A percentile compares a stretch with the other conserved stretches of the same genome.
Conservation (phyloP, 2,113 vertebrate species). For the Paramormyrops kingsleyae region DNA sequence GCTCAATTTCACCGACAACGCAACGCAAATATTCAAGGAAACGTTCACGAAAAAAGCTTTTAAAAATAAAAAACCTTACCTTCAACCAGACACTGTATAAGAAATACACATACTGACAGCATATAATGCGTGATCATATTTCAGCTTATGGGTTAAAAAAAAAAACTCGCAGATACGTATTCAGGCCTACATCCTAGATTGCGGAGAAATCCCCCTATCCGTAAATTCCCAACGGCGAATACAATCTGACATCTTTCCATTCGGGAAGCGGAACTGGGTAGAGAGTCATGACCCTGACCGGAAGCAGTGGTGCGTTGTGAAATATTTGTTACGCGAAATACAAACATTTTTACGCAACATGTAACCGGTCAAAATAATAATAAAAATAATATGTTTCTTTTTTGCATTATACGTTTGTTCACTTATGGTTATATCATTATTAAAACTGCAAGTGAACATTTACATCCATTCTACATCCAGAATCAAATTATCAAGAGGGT, state of each 20-base stretch:
- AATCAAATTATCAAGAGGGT: neutral
- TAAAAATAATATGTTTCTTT: neutral
- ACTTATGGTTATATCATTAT: neutral
- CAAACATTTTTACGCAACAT: neutral
- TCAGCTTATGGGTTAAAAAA: neutral
- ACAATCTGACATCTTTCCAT: neutral
- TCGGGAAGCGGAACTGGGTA: neutral
- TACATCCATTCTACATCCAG: neutral
- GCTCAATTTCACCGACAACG: neutral
- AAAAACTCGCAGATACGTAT: neutral
- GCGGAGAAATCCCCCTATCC: neutral
- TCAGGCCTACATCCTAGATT: neutral
- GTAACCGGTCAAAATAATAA: neutral
- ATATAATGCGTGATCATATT: neutral
- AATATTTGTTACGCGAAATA: neutral
- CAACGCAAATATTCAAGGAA: neutral
- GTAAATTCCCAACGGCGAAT: neutral
- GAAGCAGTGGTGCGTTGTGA: neutral
- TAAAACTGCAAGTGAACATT: neutral
- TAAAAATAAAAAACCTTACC: neutral
- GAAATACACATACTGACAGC: neutral
- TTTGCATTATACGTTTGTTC: neutral
- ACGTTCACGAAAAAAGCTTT: neutral
- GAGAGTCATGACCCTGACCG: neutral
- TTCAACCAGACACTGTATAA: neutral